A percentile compares a stretch with the other conserved stretches of the same genome.
These are phyloP conservation scores for Bujurquina vittata DNA, from an alignment of 2,113 vertebrate species.

Conservation along the genomic window DNA sequence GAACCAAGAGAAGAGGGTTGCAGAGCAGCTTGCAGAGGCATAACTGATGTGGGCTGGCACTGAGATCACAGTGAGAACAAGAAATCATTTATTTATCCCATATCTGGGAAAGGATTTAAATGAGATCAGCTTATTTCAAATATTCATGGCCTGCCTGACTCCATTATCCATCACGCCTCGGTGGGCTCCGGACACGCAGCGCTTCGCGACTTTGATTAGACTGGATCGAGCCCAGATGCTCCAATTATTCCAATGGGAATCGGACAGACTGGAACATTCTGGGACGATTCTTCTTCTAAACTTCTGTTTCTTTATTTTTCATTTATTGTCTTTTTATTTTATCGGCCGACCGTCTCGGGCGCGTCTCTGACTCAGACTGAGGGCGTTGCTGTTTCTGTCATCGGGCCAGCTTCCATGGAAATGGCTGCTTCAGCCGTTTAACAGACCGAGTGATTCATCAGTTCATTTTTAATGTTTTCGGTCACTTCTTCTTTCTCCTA, in stretches of 20 bases:
- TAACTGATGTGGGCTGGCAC: not conserved
- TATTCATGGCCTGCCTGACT: not conserved
- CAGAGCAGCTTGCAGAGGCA: not conserved
- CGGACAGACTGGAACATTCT: not conserved
- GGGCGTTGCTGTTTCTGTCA: not conserved
- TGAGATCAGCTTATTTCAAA: not conserved
- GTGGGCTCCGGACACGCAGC: not conserved
- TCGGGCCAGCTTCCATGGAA: conserved; percentile 6
- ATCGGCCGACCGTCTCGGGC: not conserved
- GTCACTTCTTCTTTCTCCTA: not conserved
- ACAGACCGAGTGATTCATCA: not conserved
- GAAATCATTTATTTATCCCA: not conserved
- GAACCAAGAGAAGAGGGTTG: not conserved
- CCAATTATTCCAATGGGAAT: not conserved
- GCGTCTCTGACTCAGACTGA: accelerated
- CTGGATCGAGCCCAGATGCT: too few species aligned
- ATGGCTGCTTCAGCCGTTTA: conserved; percentile 7
- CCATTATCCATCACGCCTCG: not conserved
- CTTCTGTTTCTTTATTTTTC: too few species aligned
- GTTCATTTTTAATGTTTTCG: not conserved
- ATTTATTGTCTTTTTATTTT: not conserved
- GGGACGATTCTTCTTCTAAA: too few species aligned
- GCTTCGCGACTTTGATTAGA: too few species aligned
- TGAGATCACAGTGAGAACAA: not conserved
- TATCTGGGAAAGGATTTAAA: not conserved